A percentile compares a stretch with the other conserved stretches of the same genome.
Evolutionary conservation across 2,797 vertebrate genomes (phyloP).

Genomic region (Cynopterus sphinx): DNA sequence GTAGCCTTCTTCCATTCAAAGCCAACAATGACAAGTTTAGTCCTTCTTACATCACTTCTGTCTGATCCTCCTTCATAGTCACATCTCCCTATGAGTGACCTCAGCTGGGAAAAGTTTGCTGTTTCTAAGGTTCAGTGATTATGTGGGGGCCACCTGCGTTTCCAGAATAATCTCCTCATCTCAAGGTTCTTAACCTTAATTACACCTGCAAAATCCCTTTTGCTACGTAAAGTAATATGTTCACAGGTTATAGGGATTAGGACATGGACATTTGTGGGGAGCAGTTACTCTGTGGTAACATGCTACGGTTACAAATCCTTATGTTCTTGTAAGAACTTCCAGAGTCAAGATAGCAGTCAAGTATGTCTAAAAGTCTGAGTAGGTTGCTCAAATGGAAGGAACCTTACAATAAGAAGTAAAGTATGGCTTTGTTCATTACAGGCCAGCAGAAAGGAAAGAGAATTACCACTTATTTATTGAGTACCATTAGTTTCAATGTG

Average conservation of each 20-base stretch:
- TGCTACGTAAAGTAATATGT: neutral
- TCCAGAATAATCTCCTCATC: conserved; percentile 19
- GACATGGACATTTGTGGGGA: neutral
- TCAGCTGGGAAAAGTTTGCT: neutral
- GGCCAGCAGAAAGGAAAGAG: neutral
- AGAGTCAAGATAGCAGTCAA: neutral
- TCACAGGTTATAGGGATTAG: conserved; percentile 23
- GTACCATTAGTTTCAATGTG: neutral
- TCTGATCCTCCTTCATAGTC: neutral
- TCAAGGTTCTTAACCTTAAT: conserved; percentile 51
- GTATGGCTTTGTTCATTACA: neutral
- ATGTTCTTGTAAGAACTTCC: conserved; percentile 17
- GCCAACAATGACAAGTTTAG: neutral
- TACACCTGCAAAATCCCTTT: conserved; percentile 20
- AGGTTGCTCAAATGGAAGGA: neutral
- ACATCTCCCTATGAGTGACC: neutral
- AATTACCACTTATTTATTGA: neutral
- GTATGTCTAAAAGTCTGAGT: neutral
- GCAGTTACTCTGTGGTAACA: conserved; percentile 41
- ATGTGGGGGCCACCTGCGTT: neutral
- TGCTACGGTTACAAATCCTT: conserved; percentile 3
- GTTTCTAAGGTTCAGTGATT: neutral
- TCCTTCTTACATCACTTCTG: neutral
- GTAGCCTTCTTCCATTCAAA: neutral
- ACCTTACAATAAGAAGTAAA: neutral